phyloP scores from a whole-genome alignment of 2,797 vertebrate species.

The Phoeniculus purpureus region DNA sequence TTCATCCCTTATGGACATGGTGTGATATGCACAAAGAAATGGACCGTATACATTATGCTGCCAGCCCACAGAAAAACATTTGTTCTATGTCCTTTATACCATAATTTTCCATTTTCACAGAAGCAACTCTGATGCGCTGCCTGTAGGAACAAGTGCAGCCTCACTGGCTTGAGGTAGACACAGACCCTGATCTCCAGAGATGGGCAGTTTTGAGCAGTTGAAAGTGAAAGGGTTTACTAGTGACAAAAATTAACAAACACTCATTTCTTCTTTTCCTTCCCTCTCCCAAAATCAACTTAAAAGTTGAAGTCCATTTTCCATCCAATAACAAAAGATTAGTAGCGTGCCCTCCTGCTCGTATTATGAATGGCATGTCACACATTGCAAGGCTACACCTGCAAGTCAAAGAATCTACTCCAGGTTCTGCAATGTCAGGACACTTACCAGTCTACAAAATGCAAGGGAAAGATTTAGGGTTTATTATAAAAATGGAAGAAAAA shows the following conservation, averaged over 20 bases:
- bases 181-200: neutral
- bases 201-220: neutral
- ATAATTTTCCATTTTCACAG: neutral
- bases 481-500: neutral
- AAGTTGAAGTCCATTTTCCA: constrained; percentile 5
- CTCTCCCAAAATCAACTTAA: constrained; percentile 12
- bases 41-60: neutral
- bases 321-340: neutral
- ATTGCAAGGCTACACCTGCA: constrained; percentile 46
- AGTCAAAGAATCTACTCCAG: constrained; percentile 32
- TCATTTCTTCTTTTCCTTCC: neutral
- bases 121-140: neutral
- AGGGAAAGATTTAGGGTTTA: constrained; percentile 39
- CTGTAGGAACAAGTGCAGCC: neutral
- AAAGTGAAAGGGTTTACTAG: neutral
- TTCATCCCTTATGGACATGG: neutral
- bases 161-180: neutral
- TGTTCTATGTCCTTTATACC: neutral
- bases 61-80: neutral
- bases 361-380: constrained; percentile 56
- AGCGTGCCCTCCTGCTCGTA: neutral
- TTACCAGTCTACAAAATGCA: constrained; percentile 48
- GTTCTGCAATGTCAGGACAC: constrained; percentile 41
- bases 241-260: neutral
- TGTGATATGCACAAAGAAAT: neutral